Evolutionary conservation across 1,140 invertebrate species (phyloP).

Genomic region (Drosophila teissieri): DNA sequence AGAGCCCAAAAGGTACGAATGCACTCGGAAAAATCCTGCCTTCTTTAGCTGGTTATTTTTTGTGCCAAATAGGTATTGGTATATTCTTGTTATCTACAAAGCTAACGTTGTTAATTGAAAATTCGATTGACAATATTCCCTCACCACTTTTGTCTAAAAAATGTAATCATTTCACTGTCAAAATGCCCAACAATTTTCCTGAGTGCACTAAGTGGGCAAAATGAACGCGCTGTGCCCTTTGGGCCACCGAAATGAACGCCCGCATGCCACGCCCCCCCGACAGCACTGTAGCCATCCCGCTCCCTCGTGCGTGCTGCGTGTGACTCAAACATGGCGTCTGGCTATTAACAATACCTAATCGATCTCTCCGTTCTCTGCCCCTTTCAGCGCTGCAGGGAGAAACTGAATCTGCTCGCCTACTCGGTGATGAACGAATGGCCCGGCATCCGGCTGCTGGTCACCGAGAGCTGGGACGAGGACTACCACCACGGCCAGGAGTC

Average conservation of each 20-base stretch:
- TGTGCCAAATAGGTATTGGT: too few species aligned
- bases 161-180: not conserved
- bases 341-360: slow-evolving; percentile 53
- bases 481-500: slow-evolving; percentile 91
- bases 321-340: slow-evolving; percentile 74
- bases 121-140: too few species aligned
- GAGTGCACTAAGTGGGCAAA: slow-evolving; percentile 14
- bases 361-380: slow-evolving; percentile 34
- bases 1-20: slow-evolving; percentile 1
- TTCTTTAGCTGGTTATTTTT: not conserved
- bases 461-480: slow-evolving; percentile 97
- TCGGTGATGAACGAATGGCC: slow-evolving; percentile 99
- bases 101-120: too few species aligned
- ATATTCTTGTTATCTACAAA: too few species aligned
- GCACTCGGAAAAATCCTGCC: not conserved
- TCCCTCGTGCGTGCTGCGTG: slow-evolving; percentile 23
- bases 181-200: not conserved
- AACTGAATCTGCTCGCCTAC: slow-evolving; percentile 96
- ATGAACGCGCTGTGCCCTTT: slow-evolving; percentile 68
- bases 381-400: slow-evolving; percentile 96
- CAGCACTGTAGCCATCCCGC: slow-evolving; percentile 32
- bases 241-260: slow-evolving; percentile 69
- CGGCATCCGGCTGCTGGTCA: slow-evolving; percentile 95
- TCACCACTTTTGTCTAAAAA: not conserved
- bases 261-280: slow-evolving; percentile 67